Evolutionary conservation across 2,797 vertebrate species (phyloP), one percentile per base, ranked within the genome.

Genomic region (Smutsia temminckii): DNA sequence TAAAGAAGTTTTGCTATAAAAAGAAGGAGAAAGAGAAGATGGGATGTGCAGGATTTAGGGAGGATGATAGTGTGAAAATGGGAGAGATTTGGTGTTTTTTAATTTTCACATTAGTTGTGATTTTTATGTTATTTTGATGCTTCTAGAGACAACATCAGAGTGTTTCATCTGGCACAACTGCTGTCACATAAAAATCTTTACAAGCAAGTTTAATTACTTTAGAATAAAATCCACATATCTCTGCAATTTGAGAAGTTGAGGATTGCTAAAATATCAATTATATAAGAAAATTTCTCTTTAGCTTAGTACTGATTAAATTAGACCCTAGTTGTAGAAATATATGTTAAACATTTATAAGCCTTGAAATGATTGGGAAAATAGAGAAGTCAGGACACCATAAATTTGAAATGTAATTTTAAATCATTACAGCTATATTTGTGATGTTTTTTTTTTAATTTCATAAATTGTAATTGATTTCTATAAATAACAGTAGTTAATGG

Each of bases 51-150:
- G 51, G 42, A 64, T 71, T 88, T 68, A 49, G 63, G 46, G 71
- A 83, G n/a, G 40, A 20, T 46, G 72, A 55, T n/a, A 32, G 6
- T 53, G 29, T 92, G 64, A 57, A 92, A 93, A 42, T 80, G 17
- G 32, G 42, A 53, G 79, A 64, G 37, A 63, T 80, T 53, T 68
- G 81, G 27, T 42, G 88, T 8, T 80, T 92, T 94, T 86, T 55
- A 68, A 53, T 34, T 77, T 81, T 81, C 81, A 66, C 85, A 40
- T 79, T 78, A 83, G 90, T 84, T 94, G 42, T 83, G 92, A 86
- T 92, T 77, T 77, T 61, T 86, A 11, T 75, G 94, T 91, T 93
- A 88, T 91, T 95, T 93, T 91, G 91, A 51, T 80, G 40, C 87
- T 64, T 57, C 68, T 91, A 93, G 90, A 78, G 20, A 64, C 57